Conservation (phyloP, 2,888 invertebrate genomes). For the Caenorhabditis sulstoni region DNA sequence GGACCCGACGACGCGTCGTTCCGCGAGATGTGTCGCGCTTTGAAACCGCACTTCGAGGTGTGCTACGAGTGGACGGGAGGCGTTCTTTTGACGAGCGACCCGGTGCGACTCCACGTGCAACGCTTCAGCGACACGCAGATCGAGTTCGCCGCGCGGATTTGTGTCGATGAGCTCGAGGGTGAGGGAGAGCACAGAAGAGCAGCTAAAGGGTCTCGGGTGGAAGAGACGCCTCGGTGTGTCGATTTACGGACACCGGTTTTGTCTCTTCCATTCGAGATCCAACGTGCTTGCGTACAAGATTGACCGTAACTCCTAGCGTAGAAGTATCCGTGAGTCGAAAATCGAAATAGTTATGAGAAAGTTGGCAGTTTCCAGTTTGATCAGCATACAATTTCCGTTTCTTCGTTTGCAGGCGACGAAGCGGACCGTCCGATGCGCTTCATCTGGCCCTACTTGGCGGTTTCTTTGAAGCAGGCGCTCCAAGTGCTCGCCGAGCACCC, state of each 20-base stretch:
- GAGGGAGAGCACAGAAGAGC: too few relatives aligned
- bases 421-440: constrained; percentile 52
- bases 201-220: too few relatives aligned
- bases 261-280: too few relatives aligned
- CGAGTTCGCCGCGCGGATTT: constrained; percentile 62
- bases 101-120: constrained; percentile 63
- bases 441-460: constrained; percentile 63
- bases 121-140: constrained; percentile 60
- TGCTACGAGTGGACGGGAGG: constrained; percentile 66
- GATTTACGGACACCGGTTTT: too few relatives aligned
- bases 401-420: constrained; percentile 61
- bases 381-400: too few relatives aligned
- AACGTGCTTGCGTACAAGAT: too few relatives aligned
- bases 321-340: too few relatives aligned
- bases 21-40: constrained; percentile 60
- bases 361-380: too few relatives aligned
- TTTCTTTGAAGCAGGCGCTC: constrained; percentile 58
- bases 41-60: constrained; percentile 56
- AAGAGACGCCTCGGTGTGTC: too few relatives aligned
- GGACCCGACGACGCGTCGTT: constrained; percentile 65
- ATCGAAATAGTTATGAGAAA: too few relatives aligned
- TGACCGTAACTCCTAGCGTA: too few relatives aligned
- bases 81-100: constrained; percentile 60
- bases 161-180: constrained; percentile 69
- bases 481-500: constrained; percentile 59